These are phyloP conservation scores for Myotis yumanensis DNA, from an alignment of 2,113 vertebrate species.

Conservation along the genomic window DNA sequence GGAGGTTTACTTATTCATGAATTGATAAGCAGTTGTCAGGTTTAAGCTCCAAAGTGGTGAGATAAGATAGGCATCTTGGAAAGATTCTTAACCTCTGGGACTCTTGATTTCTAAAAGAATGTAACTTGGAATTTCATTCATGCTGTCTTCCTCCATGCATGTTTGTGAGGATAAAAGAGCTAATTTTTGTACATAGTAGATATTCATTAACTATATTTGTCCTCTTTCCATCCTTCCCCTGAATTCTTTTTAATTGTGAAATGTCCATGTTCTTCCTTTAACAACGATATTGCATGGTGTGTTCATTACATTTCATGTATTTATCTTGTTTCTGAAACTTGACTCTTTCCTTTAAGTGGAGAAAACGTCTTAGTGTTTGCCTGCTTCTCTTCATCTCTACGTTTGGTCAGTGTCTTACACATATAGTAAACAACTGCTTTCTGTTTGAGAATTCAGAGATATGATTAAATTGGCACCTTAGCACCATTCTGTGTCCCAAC, in stretches of 20 bases:
- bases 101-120: not conserved
- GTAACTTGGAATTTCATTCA: not conserved
- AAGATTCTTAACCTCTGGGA: not conserved
- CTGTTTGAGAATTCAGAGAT: not conserved
- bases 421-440: not conserved
- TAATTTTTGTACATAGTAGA: not conserved
- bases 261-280: not conserved
- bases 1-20: not conserved
- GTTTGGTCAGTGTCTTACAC: not conserved
- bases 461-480: not conserved
- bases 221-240: not conserved
- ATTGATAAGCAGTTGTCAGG: not conserved
- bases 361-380: not conserved
- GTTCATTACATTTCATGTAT: not conserved
- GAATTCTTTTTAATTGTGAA: not conserved
- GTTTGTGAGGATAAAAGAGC: not conserved
- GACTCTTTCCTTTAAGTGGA: not conserved
- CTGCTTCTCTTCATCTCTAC: not conserved
- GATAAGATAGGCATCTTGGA: not conserved
- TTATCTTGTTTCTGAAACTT: constrained; percentile 30
- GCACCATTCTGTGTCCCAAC: not conserved
- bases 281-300: not conserved
- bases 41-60: not conserved
- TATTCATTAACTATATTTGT: not conserved
- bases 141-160: rapidly evolving